Base-by-base conservation (phyloP, 2,888 invertebrate species). In the Trissonchulus sp. region DNA sequence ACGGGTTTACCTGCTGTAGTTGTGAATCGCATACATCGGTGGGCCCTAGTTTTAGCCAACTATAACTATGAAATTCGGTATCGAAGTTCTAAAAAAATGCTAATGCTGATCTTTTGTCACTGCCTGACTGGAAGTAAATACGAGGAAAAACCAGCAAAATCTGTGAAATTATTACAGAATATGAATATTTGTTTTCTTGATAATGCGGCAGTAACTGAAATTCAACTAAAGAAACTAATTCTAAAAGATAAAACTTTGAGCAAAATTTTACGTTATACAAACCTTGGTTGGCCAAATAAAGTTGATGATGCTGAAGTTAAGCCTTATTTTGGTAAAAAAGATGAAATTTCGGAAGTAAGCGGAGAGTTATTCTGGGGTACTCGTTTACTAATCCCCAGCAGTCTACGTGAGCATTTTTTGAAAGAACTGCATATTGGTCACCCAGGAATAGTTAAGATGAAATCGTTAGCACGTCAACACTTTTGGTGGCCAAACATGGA, bases 71-170 rank as follows among this genome's bases (percentile, higher is more conserved):
- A 31, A 35, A 71, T 71, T 35, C 31, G 34, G n/a, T 71, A 33
- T 35, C 31, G 73, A 8, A 3, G 28, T 15, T 69, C 73, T 68
- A 15, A 68, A 15, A 63, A 8, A 75, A 78, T 36, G 77, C 34
- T n/a, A 78, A 78, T 60, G 78, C 78, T 38, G 77, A 79, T 71
- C 68, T 72, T 8, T 74, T 78, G 8, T 78, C 28, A 62, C 28
- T 30, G 33, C 72, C 33, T 33, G 76, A 76, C 48, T 18, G 69
- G 73, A 68, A 73, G 72, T 68, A 78, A 48, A 33, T 23, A 8
- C 73, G 77, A n/a, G 65, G 3, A 15, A 34, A 65, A 15, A 30
- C n/a, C 31, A 30, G 34, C 15, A 65, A 15, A 8, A 34, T 65
- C 15, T 65, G 65, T 65, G n/a, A 15, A 3, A 65, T 65, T 34